phyloP scores from a whole-genome alignment of 2,113 vertebrate genomes.

The Pteropus alecto region DNA sequence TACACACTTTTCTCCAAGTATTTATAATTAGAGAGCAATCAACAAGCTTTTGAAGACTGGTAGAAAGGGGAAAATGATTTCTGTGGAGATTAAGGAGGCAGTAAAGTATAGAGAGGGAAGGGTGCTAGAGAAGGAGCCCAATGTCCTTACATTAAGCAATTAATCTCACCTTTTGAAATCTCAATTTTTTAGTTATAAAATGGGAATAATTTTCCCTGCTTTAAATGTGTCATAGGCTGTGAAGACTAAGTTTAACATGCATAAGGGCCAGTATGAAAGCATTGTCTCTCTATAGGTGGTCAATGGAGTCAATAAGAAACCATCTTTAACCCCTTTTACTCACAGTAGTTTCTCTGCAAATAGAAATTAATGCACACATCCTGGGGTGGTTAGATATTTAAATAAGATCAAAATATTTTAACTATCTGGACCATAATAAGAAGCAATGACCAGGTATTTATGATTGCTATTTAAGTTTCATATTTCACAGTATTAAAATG shows the following conservation, averaged over 20 bases:
- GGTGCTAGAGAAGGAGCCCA: background rate
- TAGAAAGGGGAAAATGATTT: slow-evolving; percentile 50
- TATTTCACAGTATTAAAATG: background rate
- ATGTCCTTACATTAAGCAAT: background rate
- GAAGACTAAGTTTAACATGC: background rate
- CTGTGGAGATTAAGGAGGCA: slow-evolving; percentile 21
- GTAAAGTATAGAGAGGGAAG: slow-evolving; percentile 24
- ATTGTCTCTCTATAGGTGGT: background rate
- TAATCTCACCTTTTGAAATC: slow-evolving; percentile 41
- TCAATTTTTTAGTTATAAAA: slow-evolving; percentile 43
- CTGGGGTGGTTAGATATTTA: background rate
- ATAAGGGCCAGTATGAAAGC: background rate
- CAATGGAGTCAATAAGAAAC: background rate
- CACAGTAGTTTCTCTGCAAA: background rate
- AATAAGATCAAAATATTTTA: background rate
- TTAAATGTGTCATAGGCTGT: background rate
- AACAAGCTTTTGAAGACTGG: slow-evolving; percentile 70
- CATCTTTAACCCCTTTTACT: background rate
- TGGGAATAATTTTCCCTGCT: slow-evolving; percentile 5
- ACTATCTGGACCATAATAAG: background rate
- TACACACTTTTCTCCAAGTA: slow-evolving; percentile 70
- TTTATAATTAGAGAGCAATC: slow-evolving; percentile 77
- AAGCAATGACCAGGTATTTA: background rate
- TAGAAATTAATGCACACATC: background rate
- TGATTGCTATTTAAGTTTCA: background rate